Percentiles rank a stretch among this genome's conserved stretches.
These are phyloP conservation scores for Slavum lentiscoides DNA, from an alignment of 2,888 invertebrate species.

Conservation along the genomic window DNA sequence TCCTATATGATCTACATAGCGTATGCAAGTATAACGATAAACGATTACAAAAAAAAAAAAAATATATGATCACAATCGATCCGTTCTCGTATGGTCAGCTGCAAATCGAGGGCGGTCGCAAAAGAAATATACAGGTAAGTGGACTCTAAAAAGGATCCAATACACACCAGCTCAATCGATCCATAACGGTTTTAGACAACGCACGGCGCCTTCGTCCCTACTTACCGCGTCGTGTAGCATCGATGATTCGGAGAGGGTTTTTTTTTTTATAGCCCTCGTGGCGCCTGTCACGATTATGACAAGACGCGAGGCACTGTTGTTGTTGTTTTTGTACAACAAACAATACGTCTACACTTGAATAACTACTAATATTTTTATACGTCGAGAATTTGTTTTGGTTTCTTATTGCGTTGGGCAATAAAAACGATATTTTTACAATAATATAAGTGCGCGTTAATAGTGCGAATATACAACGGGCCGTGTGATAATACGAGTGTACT, in stretches of 20 bases:
- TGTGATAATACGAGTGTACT: background rate
- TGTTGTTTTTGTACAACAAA: background rate
- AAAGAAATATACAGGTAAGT: background rate
- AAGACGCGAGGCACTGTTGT: slow-evolving; percentile 2
- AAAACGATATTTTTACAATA: background rate
- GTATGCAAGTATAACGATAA: background rate
- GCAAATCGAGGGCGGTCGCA: too few species aligned
- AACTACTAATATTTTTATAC: background rate
- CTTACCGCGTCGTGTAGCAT: background rate
- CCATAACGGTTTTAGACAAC: background rate
- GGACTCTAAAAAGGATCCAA: too few species aligned
- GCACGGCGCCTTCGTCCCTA: slow-evolving; percentile 3
- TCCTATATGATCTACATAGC: too few species aligned
- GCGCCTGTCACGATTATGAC: slow-evolving; percentile 39
- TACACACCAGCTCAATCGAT: too few species aligned
- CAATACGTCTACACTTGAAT: background rate
- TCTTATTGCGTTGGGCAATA: background rate
- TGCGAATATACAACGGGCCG: too few species aligned
- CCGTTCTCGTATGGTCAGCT: background rate
- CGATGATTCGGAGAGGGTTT: slow-evolving; percentile 35
- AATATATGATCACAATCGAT: too few species aligned
- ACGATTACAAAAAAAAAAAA: too few species aligned
- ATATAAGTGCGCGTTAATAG: background rate
- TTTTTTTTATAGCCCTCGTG: slow-evolving; percentile 40
- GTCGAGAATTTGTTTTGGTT: background rate